Conservation (phyloP, 2,113 vertebrate species). For the Genyomyrus donnyi region DNA sequence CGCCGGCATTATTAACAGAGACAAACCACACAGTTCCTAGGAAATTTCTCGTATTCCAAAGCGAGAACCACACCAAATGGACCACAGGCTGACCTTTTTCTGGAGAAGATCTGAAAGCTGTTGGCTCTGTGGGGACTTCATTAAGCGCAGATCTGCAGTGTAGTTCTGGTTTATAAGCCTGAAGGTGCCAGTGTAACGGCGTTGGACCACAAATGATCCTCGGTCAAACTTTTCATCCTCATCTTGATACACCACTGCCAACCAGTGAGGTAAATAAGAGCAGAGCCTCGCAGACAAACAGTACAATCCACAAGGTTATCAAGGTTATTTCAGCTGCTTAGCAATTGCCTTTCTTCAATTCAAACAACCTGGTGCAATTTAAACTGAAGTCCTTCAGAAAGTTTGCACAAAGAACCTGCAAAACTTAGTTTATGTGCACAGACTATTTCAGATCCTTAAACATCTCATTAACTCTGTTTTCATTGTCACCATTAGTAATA, state of each 20-base stretch:
- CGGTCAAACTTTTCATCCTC: conserved; percentile 51
- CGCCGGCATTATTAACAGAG: background rate
- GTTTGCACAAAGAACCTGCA: background rate
- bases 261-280: conserved; percentile 8
- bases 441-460: background rate
- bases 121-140: conserved; percentile 21
- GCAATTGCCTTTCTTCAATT: background rate
- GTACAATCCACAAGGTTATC: background rate
- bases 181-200: conserved; percentile 52
- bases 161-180: conserved; percentile 38
- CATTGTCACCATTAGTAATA: background rate
- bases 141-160: conserved; percentile 16
- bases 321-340: background rate
- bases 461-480: background rate
- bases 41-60: background rate
- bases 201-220: conserved; percentile 38
- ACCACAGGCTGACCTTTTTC: conserved; percentile 7
- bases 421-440: background rate
- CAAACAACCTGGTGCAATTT: background rate
- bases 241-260: conserved; percentile 41
- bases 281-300: background rate
- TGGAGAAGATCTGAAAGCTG: background rate
- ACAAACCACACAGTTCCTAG: background rate
- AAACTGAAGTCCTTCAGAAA: background rate
- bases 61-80: background rate